These are phyloP conservation scores for Apus apus DNA, from an alignment of 2,113 vertebrate species.

Conservation along the genomic window DNA sequence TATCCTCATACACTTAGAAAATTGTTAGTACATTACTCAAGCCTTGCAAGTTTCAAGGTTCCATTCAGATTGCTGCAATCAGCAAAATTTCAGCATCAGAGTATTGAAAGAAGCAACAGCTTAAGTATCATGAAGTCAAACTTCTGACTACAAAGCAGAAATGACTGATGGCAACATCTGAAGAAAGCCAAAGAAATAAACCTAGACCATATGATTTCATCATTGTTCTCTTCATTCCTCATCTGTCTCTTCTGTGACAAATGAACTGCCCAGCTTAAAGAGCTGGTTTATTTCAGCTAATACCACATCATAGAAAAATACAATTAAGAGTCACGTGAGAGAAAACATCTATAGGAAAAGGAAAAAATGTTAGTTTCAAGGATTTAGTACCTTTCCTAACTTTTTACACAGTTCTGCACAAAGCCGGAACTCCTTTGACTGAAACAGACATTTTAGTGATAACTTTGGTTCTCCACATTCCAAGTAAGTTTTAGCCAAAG, in stretches of 20 bases:
- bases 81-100: background rate
- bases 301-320: background rate
- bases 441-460: slow-evolving; percentile 80
- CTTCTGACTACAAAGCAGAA: background rate
- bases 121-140: background rate
- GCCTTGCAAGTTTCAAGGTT: background rate
- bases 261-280: background rate
- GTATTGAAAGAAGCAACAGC: background rate
- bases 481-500: slow-evolving; percentile 81
- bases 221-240: background rate
- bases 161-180: background rate
- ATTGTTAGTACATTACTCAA: background rate
- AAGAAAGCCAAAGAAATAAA: background rate
- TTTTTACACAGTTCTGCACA: slow-evolving; percentile 79
- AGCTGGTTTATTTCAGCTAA: background rate
- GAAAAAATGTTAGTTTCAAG: background rate
- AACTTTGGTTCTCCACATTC: slow-evolving; percentile 79
- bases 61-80: background rate
- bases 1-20: background rate
- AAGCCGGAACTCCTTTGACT: slow-evolving; percentile 79
- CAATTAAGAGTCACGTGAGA: background rate
- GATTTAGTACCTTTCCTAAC: slow-evolving; percentile 77
- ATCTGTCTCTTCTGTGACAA: background rate
- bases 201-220: background rate
- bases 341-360: background rate